Conservation (phyloP, 2,113 vertebrate genomes). For the Percina caprodes region DNA sequence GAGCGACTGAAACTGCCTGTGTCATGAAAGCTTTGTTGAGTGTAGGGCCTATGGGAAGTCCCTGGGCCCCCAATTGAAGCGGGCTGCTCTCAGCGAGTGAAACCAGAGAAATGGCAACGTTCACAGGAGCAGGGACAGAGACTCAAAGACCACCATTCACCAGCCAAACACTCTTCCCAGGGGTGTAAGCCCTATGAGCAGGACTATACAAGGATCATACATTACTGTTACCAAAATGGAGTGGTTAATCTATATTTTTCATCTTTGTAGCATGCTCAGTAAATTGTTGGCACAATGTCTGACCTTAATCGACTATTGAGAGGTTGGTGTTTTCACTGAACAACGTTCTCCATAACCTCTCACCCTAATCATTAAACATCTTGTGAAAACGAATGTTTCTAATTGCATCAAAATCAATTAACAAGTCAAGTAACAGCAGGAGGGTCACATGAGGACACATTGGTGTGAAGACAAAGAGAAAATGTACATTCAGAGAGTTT, state of each 20-base stretch:
- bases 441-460: slow-evolving; percentile 4
- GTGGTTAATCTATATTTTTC: slow-evolving; percentile 23
- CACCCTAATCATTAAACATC: background rate
- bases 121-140: slow-evolving; percentile 57
- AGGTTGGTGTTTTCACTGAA: background rate
- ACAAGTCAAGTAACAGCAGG: background rate
- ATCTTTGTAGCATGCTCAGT: slow-evolving; percentile 3
- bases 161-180: slow-evolving; percentile 47
- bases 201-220: slow-evolving; percentile 35
- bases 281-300: slow-evolving; percentile 9
- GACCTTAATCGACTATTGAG: slow-evolving; percentile 10
- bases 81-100: slow-evolving; percentile 60
- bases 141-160: slow-evolving; percentile 72
- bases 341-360: background rate
- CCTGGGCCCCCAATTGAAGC: slow-evolving; percentile 42
- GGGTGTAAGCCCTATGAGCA: slow-evolving; percentile 39
- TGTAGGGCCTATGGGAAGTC: slow-evolving; percentile 59
- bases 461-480: background rate
- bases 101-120: slow-evolving; percentile 78
- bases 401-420: background rate
- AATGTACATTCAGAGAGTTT: background rate
- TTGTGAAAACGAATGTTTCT: background rate
- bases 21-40: slow-evolving; percentile 70
- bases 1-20: slow-evolving; percentile 58
- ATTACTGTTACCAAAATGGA: slow-evolving; percentile 31